phyloP scores from a whole-genome alignment of 2,113 vertebrate species.

The Pristiophorus japonicus region DNA sequence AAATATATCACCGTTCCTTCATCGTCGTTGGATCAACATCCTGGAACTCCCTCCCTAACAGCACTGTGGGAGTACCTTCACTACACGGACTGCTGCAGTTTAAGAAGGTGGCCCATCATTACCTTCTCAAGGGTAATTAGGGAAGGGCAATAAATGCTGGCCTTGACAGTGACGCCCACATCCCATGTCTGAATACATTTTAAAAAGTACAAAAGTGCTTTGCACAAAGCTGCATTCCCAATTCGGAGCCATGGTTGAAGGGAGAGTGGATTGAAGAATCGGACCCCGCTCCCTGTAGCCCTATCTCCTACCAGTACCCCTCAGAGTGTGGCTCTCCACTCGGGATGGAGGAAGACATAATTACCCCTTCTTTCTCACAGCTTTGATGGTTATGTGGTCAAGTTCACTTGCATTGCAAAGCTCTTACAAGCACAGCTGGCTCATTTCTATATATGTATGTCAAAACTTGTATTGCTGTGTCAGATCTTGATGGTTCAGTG shows the following conservation, averaged over 20 bases:
- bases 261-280: not conserved
- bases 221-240: not conserved
- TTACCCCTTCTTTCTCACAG: not conserved
- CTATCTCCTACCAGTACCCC: not conserved
- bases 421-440: not conserved
- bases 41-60: no score
- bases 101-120: no score
- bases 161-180: no score
- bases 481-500: not conserved
- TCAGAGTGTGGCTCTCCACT: not conserved
- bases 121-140: no score
- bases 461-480: not conserved
- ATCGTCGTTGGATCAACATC: no score
- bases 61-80: no score
- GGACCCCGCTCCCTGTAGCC: not conserved
- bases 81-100: no score
- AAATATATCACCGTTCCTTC: no score
- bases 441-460: not conserved
- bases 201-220: not conserved
- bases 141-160: no score
- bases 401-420: not conserved
- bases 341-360: not conserved
- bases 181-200: no score
- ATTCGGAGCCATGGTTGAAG: no score
- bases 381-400: not conserved